These are phyloP conservation scores for Oreochromis niloticus DNA, from an alignment of 2,113 vertebrate species.

Conservation along the genomic window DNA sequence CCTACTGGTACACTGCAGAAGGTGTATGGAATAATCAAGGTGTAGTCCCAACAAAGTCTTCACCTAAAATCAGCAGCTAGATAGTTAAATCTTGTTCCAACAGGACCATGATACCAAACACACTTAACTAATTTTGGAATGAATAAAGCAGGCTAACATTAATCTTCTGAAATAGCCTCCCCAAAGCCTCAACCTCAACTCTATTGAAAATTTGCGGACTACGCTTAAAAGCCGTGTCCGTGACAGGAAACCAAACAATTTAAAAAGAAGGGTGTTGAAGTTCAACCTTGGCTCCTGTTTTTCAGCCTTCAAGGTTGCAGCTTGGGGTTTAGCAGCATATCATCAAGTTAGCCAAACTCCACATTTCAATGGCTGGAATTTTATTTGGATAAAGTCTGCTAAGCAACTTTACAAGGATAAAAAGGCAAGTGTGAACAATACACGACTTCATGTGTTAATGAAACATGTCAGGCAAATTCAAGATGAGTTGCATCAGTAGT, in stretches of 20 bases:
- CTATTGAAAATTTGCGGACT: background rate
- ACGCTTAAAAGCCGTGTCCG: background rate
- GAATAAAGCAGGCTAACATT: background rate
- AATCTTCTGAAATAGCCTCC: background rate
- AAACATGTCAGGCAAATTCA: conserved; percentile 38
- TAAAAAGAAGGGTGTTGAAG: background rate
- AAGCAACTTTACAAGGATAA: conserved; percentile 54
- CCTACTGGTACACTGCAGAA: background rate
- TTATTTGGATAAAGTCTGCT: conserved; percentile 58
- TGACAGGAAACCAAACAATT: background rate
- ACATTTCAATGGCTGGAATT: conserved; percentile 35
- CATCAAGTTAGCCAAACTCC: background rate
- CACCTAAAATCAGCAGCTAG: background rate
- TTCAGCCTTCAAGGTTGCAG: background rate
- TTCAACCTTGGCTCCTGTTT: background rate
- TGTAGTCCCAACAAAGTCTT: background rate
- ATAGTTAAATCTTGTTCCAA: background rate
- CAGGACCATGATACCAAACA: background rate
- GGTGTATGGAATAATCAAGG: background rate
- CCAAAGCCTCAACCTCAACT: background rate
- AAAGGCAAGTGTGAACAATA: conserved; percentile 60
- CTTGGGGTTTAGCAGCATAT: background rate
- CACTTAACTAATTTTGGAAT: background rate
- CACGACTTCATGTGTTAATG: conserved; percentile 47
- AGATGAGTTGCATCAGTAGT: conserved; percentile 1